These are phyloP conservation scores for Macaria notata DNA, from an alignment of 2,888 invertebrate genomes.

Conservation along the genomic window DNA sequence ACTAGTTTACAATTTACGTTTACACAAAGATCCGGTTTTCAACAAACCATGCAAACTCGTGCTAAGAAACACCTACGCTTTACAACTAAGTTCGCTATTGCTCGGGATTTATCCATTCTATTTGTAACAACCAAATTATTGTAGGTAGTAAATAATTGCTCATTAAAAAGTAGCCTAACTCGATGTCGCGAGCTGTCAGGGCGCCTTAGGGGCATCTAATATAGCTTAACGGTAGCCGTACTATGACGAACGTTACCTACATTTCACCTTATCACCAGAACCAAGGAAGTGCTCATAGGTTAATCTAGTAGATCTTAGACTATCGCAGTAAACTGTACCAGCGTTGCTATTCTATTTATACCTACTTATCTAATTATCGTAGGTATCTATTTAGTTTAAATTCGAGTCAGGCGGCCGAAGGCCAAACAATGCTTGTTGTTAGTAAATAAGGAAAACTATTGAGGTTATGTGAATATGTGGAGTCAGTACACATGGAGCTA, in stretches of 20 bases:
- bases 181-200: too few species aligned
- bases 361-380: too few species aligned
- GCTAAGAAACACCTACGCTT: conserved; percentile 3
- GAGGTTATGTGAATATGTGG: not conserved
- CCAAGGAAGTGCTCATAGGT: not conserved
- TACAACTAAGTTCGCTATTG: not conserved
- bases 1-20: not conserved
- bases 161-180: too few species aligned
- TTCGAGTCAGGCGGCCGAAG: conserved; percentile 9
- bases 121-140: not conserved
- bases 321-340: not conserved
- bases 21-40: not conserved
- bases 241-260: not conserved
- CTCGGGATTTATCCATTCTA: not conserved
- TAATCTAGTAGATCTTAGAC: not conserved
- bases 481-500: too few species aligned
- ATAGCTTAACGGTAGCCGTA: not conserved
- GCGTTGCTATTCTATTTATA: not conserved
- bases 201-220: too few species aligned
- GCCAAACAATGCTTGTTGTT: conserved; percentile 21
- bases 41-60: not conserved
- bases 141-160: too few species aligned
- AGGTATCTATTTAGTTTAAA: conserved; percentile 1
- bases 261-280: too few species aligned
- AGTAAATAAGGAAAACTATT: conserved; percentile 20